Conservation (phyloP, 2,797 vertebrate species). For the Eptatretus atami region DNA sequence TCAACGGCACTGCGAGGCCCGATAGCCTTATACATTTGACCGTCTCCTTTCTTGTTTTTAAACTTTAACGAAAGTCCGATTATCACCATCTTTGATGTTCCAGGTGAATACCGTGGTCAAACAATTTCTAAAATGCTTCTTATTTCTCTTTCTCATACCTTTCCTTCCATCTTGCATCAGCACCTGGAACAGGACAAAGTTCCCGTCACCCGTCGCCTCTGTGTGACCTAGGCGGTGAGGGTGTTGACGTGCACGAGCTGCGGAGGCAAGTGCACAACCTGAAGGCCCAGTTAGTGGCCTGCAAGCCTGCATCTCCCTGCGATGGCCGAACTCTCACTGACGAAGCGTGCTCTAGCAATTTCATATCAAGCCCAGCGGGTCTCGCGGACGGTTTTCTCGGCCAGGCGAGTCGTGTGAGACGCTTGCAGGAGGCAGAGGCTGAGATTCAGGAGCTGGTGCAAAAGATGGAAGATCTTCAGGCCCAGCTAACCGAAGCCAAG, state of each 20-base stretch:
- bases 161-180: too few relatives aligned
- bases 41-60: too few relatives aligned
- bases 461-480: constrained; percentile 36
- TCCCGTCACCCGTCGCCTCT: too few relatives aligned
- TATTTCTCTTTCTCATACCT: too few relatives aligned
- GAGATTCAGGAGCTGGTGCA: constrained; percentile 17
- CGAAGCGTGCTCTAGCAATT: neutral
- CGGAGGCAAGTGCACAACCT: neutral
- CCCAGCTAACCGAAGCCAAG: constrained; percentile 35
- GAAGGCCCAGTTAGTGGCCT: neutral
- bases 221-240: too few relatives aligned
- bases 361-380: neutral
- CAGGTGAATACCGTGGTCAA: too few relatives aligned
- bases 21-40: too few relatives aligned
- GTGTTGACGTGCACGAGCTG: neutral
- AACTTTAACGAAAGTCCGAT: too few relatives aligned
- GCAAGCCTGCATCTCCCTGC: neutral
- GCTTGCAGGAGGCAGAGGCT: neutral
- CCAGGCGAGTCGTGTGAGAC: neutral
- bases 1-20: too few relatives aligned
- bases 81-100: too few relatives aligned
- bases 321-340: neutral
- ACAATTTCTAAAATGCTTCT: too few relatives aligned
- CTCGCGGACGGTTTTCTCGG: neutral
- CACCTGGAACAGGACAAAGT: too few relatives aligned